phyloP scores from a whole-genome alignment of 2,888 invertebrate genomes.

The Pharmacophagus antenor region DNA sequence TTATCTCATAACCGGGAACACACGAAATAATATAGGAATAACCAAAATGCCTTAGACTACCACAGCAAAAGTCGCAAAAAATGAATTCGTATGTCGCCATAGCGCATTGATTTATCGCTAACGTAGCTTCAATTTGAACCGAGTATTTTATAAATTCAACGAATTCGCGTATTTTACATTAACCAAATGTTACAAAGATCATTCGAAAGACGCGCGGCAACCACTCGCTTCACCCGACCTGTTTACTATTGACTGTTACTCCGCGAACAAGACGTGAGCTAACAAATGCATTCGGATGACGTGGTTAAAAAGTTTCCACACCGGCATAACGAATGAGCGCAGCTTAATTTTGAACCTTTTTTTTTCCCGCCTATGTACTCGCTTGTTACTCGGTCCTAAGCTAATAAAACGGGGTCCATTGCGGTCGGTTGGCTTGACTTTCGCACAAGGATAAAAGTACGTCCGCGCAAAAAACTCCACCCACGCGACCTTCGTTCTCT shows the following conservation, averaged over 20 bases:
- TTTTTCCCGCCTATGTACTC: constrained; percentile 13
- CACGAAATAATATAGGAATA: too few relatives aligned
- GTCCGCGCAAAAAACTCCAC: constrained; percentile 17
- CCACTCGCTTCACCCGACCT: background rate
- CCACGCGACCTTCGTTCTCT: constrained; percentile 16
- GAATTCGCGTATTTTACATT: background rate
- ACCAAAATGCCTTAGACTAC: too few relatives aligned
- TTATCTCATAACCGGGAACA: too few relatives aligned
- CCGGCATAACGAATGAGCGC: constrained; percentile 24
- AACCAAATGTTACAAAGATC: background rate
- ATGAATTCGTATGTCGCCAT: too few relatives aligned
- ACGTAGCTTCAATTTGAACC: too few relatives aligned
- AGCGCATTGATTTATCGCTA: too few relatives aligned
- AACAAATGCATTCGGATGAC: constrained; percentile 19
- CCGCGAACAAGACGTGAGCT: constrained; percentile 9
- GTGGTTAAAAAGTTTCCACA: constrained; percentile 18
- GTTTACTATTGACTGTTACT: constrained; percentile 7
- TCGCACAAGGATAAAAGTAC: constrained; percentile 21
- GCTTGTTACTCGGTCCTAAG: constrained; percentile 22
- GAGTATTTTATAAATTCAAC: background rate
- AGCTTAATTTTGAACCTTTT: constrained; percentile 27
- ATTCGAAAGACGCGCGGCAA: background rate
- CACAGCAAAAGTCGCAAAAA: too few relatives aligned
- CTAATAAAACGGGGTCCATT: constrained; percentile 28
- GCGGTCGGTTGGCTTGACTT: constrained; percentile 26